Conservation (phyloP, 2,888 invertebrate species). For the Flexamia atlantica region DNA sequence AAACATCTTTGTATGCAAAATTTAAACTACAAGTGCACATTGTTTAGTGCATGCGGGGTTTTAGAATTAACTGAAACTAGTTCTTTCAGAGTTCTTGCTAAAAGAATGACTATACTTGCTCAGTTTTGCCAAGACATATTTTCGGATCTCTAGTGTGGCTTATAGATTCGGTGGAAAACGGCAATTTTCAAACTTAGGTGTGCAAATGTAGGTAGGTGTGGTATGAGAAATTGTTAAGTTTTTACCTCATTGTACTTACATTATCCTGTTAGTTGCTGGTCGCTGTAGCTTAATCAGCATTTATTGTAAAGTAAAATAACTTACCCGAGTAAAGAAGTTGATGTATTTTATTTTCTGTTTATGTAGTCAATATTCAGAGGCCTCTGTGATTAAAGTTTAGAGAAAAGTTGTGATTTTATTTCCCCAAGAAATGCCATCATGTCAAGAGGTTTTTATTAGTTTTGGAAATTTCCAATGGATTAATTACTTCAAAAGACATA, state of each 20-base stretch:
- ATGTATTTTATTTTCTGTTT: not conserved
- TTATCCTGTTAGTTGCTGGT: not conserved
- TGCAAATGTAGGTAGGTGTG: not conserved
- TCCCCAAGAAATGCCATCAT: no score
- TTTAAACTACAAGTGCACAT: no score
- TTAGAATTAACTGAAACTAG: not conserved
- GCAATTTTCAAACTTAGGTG: not conserved
- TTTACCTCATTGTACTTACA: conserved; percentile 7
- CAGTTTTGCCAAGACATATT: conserved; percentile 11
- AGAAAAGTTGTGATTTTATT: no score
- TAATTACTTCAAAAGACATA: no score
- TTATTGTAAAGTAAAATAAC: not conserved
- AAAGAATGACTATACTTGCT: conserved; percentile 17
- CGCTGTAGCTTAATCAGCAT: conserved; percentile 9
- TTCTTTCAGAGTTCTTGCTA: not conserved
- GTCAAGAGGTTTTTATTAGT: no score
- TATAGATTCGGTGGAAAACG: not conserved
- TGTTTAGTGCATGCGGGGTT: no score
- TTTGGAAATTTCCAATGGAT: no score
- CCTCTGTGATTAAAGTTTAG: conserved; percentile 9
- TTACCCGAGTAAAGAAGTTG: not conserved
- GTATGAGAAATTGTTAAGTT: not conserved
- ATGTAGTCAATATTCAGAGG: conserved; percentile 18
- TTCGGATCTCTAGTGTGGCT: conserved; percentile 7
- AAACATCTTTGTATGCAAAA: no score